Percentiles rank a stretch among this genome's conserved stretches.
Evolutionary conservation across 1,140 invertebrate species (phyloP).

Genomic region (Lepidurus packardi): DNA sequence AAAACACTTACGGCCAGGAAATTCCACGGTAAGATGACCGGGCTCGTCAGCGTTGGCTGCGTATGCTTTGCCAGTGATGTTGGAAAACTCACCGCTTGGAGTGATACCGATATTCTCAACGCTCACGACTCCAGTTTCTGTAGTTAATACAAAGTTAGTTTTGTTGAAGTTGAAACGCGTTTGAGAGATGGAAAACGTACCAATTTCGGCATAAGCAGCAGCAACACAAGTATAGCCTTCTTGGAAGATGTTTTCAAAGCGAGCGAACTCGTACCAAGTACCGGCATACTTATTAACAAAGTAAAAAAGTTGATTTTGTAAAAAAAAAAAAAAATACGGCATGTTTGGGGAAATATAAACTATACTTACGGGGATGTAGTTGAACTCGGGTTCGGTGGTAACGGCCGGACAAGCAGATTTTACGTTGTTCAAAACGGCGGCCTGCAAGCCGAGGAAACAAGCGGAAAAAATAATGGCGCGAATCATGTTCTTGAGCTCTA

Average conservation of each 20-base stretch:
- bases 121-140: conserved; percentile 26
- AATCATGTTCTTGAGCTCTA: not conserved
- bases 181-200: conserved; percentile 20
- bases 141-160: not conserved
- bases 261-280: conserved; percentile 33
- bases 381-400: conserved; percentile 32
- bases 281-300: conserved; percentile 32
- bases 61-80: conserved; percentile 32
- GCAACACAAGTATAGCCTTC: conserved; percentile 27
- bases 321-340: conserved; percentile 11
- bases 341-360: not conserved
- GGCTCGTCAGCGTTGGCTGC: conserved; percentile 26
- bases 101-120: conserved; percentile 28
- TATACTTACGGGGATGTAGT: conserved; percentile 34
- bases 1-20: conserved; percentile 30
- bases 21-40: conserved; percentile 27
- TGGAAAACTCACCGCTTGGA: conserved; percentile 26
- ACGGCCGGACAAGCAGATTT: conserved; percentile 19
- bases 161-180: not conserved
- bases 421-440: not conserved
- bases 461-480: not conserved
- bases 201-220: conserved; percentile 30
- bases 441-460: conserved; percentile 5
- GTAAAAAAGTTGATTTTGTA: not conserved
- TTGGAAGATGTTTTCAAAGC: conserved; percentile 33